Percentiles rank a stretch among this genome's conserved stretches.
phyloP scores from a whole-genome alignment of 2,797 vertebrate genomes.

The Cryptoprocta ferox region DNA sequence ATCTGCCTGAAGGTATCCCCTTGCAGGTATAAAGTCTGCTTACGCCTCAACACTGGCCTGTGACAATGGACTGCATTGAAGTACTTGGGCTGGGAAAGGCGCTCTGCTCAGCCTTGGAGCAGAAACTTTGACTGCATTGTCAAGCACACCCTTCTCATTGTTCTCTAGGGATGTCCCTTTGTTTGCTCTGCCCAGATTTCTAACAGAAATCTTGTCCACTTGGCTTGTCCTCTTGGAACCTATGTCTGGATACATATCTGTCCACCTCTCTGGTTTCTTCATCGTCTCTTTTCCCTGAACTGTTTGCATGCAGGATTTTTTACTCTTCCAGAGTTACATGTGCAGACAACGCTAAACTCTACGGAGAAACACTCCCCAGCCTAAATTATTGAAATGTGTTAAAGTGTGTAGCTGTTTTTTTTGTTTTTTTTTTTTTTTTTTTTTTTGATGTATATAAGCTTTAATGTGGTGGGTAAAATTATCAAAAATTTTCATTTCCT shows the following conservation, averaged over 20 bases:
- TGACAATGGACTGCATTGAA: neutral
- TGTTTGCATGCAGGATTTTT: neutral
- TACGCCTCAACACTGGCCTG: neutral
- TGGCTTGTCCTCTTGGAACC: neutral
- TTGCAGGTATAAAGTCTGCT: fast-evolving
- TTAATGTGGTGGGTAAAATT: neutral
- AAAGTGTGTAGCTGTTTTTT: neutral
- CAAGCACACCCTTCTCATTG: neutral
- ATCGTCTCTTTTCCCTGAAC: neutral
- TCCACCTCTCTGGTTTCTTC: neutral
- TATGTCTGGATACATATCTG: neutral
- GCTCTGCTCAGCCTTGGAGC: neutral
- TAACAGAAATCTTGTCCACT: neutral
- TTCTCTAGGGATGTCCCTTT: neutral
- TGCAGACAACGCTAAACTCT: neutral
- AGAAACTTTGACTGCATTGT: neutral
- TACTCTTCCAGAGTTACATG: neutral
- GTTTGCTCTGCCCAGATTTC: neutral
- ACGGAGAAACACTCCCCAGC: neutral
- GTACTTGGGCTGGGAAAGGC: too few species aligned
- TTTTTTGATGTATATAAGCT: neutral
- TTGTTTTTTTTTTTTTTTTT: neutral
- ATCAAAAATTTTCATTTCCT: slow-evolving; percentile 13
- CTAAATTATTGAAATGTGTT: neutral
- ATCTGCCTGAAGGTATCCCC: neutral